These are phyloP conservation scores for Sebastes oblongus DNA, from an alignment of 2,797 vertebrate species.

Conservation along the genomic window DNA sequence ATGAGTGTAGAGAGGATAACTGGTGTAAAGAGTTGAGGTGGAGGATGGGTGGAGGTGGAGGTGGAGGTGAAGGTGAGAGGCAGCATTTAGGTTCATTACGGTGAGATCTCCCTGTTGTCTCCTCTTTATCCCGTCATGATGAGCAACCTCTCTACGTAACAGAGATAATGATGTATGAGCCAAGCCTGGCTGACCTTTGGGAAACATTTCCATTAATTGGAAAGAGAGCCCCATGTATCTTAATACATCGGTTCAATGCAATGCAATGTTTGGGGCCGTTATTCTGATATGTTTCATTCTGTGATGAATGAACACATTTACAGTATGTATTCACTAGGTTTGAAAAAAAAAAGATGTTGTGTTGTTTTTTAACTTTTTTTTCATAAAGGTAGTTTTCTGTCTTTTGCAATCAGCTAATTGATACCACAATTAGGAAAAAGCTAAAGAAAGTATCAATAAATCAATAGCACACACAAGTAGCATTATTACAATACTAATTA, in stretches of 20 bases:
- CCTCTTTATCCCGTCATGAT: slow-evolving; percentile 55
- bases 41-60: slow-evolving; percentile 4
- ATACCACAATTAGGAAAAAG: not conserved
- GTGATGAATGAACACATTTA: not conserved
- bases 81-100: slow-evolving; percentile 61
- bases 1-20: slow-evolving; percentile 8
- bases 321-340: not conserved
- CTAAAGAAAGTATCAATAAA: not conserved
- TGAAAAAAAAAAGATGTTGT: too few species aligned
- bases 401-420: not conserved
- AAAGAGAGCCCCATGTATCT: slow-evolving; percentile 6
- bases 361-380: not conserved
- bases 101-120: slow-evolving; percentile 43
- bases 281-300: not conserved
- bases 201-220: slow-evolving; percentile 36
- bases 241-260: not conserved
- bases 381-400: not conserved
- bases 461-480: not conserved
- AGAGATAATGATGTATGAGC: slow-evolving; percentile 59
- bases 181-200: slow-evolving; percentile 46
- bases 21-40: not conserved
- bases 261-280: not conserved
- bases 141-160: slow-evolving; percentile 44
- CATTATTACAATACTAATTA: not conserved
- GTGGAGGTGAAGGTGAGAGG: slow-evolving; percentile 34